Evolutionary conservation across 2,888 invertebrate species (phyloP).

Genomic region (Nephrotoma guestfalica): DNA sequence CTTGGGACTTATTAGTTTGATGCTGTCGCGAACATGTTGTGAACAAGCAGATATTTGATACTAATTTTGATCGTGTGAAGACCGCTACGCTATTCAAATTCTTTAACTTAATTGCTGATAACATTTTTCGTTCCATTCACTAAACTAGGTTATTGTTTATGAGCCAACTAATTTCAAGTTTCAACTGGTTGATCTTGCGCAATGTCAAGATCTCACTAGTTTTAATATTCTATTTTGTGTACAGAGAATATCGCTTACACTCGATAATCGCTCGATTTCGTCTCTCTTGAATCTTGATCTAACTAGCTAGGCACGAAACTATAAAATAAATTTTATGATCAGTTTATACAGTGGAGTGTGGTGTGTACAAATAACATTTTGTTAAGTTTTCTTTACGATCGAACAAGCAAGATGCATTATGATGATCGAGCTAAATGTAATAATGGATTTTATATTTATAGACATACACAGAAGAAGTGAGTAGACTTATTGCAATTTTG

Average conservation of each 20-base stretch:
- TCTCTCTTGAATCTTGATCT: not conserved
- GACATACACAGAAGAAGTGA: not conserved
- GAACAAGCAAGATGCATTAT: not conserved
- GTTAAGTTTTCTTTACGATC: not conserved
- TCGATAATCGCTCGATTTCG: not conserved
- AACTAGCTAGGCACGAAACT: not conserved
- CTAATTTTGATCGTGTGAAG: not conserved
- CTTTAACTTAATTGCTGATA: not conserved
- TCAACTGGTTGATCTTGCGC: not conserved
- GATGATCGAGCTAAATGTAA: not conserved
- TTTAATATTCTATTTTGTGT: not conserved
- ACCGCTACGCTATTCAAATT: not conserved
- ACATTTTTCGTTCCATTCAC: not conserved
- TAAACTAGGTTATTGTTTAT: not conserved
- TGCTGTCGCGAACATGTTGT: not conserved
- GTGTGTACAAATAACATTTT: not conserved
- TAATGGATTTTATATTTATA: not conserved
- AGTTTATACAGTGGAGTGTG: not conserved
- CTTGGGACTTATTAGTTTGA: not conserved
- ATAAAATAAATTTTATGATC: not conserved
- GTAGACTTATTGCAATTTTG: not conserved
- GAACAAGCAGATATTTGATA: not conserved
- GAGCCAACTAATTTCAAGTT: no score
- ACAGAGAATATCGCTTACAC: not conserved
- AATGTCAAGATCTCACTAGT: not conserved